Conservation (phyloP, 2,888 invertebrate genomes). For the Euphydryas editha region DNA sequence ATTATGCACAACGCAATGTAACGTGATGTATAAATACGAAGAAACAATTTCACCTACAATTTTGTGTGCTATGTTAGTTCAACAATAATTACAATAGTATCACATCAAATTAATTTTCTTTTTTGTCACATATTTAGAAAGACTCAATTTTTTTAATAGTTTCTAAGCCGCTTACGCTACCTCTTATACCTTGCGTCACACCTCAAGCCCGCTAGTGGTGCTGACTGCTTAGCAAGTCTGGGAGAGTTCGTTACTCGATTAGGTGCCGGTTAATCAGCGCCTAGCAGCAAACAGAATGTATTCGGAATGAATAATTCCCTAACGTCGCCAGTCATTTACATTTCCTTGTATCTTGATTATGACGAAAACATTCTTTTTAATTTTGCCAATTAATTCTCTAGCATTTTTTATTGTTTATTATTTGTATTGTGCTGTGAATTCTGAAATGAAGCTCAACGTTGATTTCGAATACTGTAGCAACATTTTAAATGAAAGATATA, state of each 20-base stretch:
- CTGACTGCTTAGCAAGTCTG: slow-evolving; percentile 68
- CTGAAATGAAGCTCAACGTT: neutral
- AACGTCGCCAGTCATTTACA: slow-evolving; percentile 56
- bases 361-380: slow-evolving; percentile 7
- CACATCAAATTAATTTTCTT: too few species aligned
- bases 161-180: slow-evolving; percentile 7
- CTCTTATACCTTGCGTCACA: slow-evolving; percentile 30
- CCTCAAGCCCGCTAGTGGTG: slow-evolving; percentile 50
- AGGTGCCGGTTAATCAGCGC: slow-evolving; percentile 75
- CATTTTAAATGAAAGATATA: too few species aligned
- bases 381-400: neutral
- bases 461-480: neutral
- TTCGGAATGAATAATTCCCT: slow-evolving; percentile 51
- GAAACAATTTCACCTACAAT: too few species aligned
- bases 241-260: slow-evolving; percentile 79
- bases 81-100: too few species aligned
- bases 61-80: too few species aligned
- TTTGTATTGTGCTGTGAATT: neutral
- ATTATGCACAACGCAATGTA: too few species aligned
- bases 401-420: neutral
- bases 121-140: too few species aligned
- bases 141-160: neutral
- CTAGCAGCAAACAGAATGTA: slow-evolving; percentile 70
- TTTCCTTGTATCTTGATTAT: slow-evolving; percentile 57
- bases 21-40: too few species aligned